These are phyloP conservation scores for Myodes glareolus DNA, from an alignment of 2,113 vertebrate genomes.

Conservation along the genomic window DNA sequence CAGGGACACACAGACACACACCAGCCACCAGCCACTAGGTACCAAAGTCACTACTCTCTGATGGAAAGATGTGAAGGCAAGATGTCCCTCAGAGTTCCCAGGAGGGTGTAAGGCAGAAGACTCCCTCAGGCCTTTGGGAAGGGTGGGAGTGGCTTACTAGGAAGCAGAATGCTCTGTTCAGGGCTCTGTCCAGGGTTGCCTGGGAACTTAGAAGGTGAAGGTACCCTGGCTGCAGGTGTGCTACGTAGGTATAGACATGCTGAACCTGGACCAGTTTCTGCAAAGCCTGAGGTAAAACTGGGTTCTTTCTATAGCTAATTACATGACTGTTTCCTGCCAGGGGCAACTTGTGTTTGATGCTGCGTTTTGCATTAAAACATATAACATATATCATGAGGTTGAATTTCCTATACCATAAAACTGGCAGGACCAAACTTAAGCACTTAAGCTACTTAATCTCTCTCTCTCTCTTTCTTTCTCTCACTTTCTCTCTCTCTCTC, in stretches of 20 bases:
- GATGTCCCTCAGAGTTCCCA: neutral
- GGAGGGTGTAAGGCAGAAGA: constrained; percentile 49
- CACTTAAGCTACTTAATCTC: neutral
- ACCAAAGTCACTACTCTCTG: neutral
- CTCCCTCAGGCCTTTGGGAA: constrained; percentile 25
- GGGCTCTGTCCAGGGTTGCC: constrained; percentile 59
- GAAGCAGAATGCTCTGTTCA: constrained; percentile 63
- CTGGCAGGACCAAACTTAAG: neutral
- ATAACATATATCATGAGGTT: neutral
- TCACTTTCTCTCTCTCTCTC: neutral
- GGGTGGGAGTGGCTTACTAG: constrained; percentile 43
- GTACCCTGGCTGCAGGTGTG: constrained; percentile 61
- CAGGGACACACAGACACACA: constrained; percentile 66
- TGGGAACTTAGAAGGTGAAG: constrained; percentile 70
- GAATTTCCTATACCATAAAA: neutral
- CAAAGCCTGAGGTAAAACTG: constrained; percentile 73
- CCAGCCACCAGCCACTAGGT: neutral
- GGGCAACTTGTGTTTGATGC: constrained; percentile 74
- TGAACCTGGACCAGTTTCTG: constrained; percentile 66
- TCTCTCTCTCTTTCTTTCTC: neutral
- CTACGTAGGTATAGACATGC: constrained; percentile 57
- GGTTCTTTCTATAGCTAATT: constrained; percentile 55
- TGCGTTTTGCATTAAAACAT: constrained; percentile 75
- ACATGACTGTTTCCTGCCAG: constrained; percentile 53
- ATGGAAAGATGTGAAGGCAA: neutral